phyloP scores from a whole-genome alignment of 2,888 invertebrate species.

The Lacanobia oleracea region DNA sequence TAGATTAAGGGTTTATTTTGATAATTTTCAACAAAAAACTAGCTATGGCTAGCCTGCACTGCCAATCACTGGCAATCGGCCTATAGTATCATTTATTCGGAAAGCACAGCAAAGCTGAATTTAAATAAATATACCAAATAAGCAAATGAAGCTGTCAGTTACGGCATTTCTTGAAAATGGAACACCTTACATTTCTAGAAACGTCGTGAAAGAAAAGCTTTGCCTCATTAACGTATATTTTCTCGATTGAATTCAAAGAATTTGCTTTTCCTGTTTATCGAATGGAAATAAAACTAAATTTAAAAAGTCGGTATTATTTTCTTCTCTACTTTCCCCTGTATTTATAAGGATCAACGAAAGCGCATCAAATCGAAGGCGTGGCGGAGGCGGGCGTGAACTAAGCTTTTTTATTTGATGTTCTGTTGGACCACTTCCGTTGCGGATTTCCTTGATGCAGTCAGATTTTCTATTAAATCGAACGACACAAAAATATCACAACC shows the following conservation, averaged over 20 bases:
- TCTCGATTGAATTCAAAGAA: not conserved
- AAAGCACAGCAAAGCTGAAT: not conserved
- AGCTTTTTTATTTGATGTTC: conserved; percentile 36
- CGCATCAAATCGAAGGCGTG: not conserved
- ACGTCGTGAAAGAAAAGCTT: not conserved
- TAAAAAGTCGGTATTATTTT: not conserved
- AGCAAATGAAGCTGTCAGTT: not conserved
- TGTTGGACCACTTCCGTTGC: conserved; percentile 11
- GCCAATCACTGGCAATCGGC: no score
- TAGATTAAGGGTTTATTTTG: no score
- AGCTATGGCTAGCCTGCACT: no score
- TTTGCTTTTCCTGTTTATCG: not conserved
- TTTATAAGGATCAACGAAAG: not conserved
- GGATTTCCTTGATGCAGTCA: conserved; percentile 9
- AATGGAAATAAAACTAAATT: not conserved
- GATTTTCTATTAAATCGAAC: conserved; percentile 15
- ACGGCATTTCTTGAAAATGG: not conserved
- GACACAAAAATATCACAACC: not conserved
- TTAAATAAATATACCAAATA: not conserved
- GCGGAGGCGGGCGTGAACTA: not conserved
- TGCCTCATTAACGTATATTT: not conserved
- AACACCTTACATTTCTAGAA: not conserved
- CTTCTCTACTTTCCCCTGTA: not conserved
- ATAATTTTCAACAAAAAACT: no score
- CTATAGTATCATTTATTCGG: not conserved